A percentile compares a stretch with the other conserved stretches of the same genome.
Evolutionary conservation across 2,113 vertebrate genomes (phyloP).

Genomic region (Pollachius pollachius): DNA sequence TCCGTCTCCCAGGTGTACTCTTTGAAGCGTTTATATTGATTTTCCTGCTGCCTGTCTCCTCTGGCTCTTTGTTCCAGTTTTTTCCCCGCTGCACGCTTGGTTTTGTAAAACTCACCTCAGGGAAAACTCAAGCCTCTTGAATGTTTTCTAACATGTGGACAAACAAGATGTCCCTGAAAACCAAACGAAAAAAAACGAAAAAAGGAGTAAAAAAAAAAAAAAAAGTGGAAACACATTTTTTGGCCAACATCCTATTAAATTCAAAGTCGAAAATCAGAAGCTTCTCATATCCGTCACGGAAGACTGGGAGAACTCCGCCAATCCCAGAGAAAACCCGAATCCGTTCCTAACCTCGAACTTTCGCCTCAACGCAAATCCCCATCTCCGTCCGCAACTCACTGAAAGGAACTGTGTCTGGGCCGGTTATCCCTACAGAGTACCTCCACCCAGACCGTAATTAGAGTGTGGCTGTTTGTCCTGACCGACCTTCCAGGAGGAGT

Average conservation of each 20-base stretch:
- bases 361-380: no score
- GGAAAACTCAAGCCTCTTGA: slow-evolving; percentile 25
- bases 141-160: slow-evolving; percentile 29
- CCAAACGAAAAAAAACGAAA: slow-evolving; percentile 2
- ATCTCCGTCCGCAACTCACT: slow-evolving; percentile 3
- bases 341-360: no score
- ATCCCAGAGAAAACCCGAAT: no score
- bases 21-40: slow-evolving; percentile 59
- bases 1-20: slow-evolving; percentile 32
- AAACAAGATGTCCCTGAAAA: neutral
- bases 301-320: no score
- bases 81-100: slow-evolving; percentile 16
- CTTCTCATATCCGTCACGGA: no score
- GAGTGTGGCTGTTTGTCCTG: slow-evolving; percentile 33
- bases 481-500: slow-evolving; percentile 51
- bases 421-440: slow-evolving; percentile 20
- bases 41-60: slow-evolving; percentile 15
- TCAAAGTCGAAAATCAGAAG: no score
- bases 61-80: neutral
- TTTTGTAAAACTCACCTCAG: slow-evolving; percentile 38
- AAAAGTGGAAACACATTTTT: neutral
- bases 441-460: slow-evolving; percentile 49
- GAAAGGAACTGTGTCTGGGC: slow-evolving; percentile 16
- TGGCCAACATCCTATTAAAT: neutral
- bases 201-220: neutral